A percentile compares a stretch with the other conserved stretches of the same genome.
These are phyloP conservation scores for Netta rufina DNA, from an alignment of 2,797 vertebrate species.

Conservation along the genomic window DNA sequence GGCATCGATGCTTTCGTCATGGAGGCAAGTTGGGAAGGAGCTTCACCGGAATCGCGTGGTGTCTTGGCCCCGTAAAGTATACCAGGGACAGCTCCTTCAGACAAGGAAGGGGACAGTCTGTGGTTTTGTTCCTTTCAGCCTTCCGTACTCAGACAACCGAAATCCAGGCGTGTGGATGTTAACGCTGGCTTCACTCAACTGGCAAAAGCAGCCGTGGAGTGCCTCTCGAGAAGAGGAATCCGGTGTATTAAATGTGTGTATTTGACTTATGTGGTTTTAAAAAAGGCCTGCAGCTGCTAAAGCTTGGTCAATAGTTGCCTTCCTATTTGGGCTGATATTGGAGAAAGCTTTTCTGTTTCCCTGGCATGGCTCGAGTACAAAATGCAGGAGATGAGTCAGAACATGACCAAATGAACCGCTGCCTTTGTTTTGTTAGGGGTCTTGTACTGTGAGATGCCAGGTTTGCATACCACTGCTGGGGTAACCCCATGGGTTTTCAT, in stretches of 20 bases:
- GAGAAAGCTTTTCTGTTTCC: background rate
- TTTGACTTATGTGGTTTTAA: background rate
- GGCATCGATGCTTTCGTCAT: too few relatives aligned
- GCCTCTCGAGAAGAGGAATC: background rate
- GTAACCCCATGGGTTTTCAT: background rate
- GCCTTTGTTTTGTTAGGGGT: background rate
- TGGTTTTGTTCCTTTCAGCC: background rate
- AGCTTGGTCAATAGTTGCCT: background rate
- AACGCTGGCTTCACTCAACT: background rate
- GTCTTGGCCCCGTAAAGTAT: background rate
- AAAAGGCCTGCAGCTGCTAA: background rate
- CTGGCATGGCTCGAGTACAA: background rate
- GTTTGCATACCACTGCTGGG: fast-evolving
- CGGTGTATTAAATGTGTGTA: fast-evolving
- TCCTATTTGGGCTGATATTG: background rate
- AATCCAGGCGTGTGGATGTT: background rate
- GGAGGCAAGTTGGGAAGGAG: background rate
- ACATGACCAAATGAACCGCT: background rate
- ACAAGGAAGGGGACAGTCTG: background rate
- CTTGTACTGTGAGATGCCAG: fast-evolving
- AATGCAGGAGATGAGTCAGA: background rate
- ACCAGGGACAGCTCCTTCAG: background rate
- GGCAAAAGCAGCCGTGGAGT: fast-evolving
- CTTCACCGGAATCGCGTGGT: background rate
- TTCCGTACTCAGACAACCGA: background rate